Conservation (phyloP, 1,140 invertebrate genomes). For the Pseudomyrmex flavicornis region DNA sequence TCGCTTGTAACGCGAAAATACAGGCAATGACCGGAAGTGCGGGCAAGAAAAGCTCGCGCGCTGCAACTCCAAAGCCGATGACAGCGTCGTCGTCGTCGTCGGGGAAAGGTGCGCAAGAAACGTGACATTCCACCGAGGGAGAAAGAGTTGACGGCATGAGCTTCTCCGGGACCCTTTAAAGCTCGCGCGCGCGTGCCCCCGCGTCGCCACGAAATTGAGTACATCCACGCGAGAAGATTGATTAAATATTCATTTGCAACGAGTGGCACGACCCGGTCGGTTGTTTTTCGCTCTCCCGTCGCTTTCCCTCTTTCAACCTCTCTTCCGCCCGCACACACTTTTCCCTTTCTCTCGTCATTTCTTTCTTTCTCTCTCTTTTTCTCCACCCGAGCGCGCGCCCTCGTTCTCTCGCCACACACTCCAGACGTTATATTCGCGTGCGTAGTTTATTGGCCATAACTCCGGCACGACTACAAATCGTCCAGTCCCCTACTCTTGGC, state of each 20-base stretch:
- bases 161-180: conserved; percentile 49
- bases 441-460: conserved; percentile 84
- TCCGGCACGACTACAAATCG: conserved; percentile 82
- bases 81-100: conserved; percentile 32
- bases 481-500: conserved; percentile 56
- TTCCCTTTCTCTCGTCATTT: neutral
- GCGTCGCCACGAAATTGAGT: conserved; percentile 80
- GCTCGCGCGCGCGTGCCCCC: conserved; percentile 36
- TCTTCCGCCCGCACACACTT: conserved; percentile 1
- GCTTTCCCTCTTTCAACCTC: conserved; percentile 2
- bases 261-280: conserved; percentile 22
- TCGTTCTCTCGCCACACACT: conserved; percentile 54
- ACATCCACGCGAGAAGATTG: conserved; percentile 82
- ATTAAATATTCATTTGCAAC: conserved; percentile 84
- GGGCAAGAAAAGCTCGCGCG: conserved; percentile 44
- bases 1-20: conserved; percentile 31
- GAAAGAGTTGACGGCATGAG: conserved; percentile 37
- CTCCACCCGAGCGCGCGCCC: neutral
- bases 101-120: conserved; percentile 20
- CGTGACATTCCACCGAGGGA: neutral
- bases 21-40: conserved; percentile 46
- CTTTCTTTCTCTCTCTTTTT: neutral
- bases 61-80: conserved; percentile 48
- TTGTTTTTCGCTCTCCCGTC: conserved; percentile 36
- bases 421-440: conserved; percentile 79